Base-by-base conservation (phyloP, 2,888 invertebrate species). In the Aphrophora alni region DNA sequence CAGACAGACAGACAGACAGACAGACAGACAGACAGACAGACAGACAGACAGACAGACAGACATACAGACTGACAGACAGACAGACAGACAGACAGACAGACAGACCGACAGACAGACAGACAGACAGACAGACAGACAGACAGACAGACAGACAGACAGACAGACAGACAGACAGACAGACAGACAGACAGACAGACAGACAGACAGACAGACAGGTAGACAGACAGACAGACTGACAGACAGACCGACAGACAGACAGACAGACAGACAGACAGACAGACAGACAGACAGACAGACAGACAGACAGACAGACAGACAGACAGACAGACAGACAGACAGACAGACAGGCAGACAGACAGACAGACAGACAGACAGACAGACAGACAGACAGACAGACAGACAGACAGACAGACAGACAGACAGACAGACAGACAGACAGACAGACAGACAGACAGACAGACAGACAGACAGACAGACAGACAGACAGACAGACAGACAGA, bases 381-480 rank as follows among this genome's bases (percentile, higher is more conserved):
- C 33, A 33, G 33, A 33, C 33, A 33, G 33, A 33, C 33, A 33
- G 33, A 33, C 77, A 79, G 79, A 79, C 77, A 79, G 79, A 79
- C 4, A 79, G 79, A 79, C 33, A 33, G 33, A 77, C 75, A 78
- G 75, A 78, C 78, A 78, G 78, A 33, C 33, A 33, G 33, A 78
- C 78, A 78, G 78, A 78, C 78, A 78, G 78, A 78, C 77, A 79
- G 79, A 79, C 77, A 79, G 79, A 79, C 77, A 79, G 79, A 79
- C 4, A 79, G 79, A 79, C 33, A 33, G 33, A 77, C 75, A 78
- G 75, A 78, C 78, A 79, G 28, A 77, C 77, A 79, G 79, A 79
- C 78, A 77, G 77, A 77, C 77, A 70, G 77, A 25, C 77, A 69
- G 51, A 59, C 68, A 70, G 59, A 77, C 69, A 77, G 77, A 77